Evolutionary conservation across 2,797 vertebrate genomes (phyloP), one percentile per base, ranked within the genome.

Genomic region (Crotalus adamanteus): DNA sequence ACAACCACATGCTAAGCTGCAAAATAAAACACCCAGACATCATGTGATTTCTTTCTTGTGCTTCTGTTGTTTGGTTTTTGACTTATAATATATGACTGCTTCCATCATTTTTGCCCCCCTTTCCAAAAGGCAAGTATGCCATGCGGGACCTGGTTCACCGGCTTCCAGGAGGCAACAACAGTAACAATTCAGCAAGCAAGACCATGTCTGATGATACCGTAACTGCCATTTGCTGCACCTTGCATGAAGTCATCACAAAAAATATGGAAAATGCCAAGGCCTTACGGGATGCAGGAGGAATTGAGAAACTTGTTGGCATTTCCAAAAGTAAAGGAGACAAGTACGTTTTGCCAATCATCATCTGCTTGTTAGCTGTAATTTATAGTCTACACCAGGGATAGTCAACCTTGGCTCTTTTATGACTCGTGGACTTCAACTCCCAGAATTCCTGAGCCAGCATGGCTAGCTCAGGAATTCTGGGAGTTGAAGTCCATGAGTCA

Each of bases 291-390:
- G 99, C 99, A 8, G 99, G 99, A 0, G 99, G 98, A 97, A 98
- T 98, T 90, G 98, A 98, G 97, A 98, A 98, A 97, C 96, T 98
- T 96, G 98, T 98, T 93, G 98, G 99, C 97, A 98, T 99, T 93
- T 99, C 99, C 96, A 98, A 99, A 96, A 99, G 99, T 98, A 99
- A 99, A 98, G 99, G 99, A 98, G 99, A 99, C 97, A 99, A 99
- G 99, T 99, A 98, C 95, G 99, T 97, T 95, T 86, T 92, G 61
- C 28, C 78, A 96, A 91, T 91, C 87, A 63, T 91, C 37, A 96
- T 91, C 5, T 90, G 47, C 92, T 95, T 90, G 92, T 28, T 94
- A 95, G 94, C 90, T 89, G 12, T 91, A 89, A 86, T 91, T 93
- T 88, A 85, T 91, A 57, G 20, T 37, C 25, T 90, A 31, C 69